A percentile compares a stretch with the other conserved stretches of the same genome.
These are phyloP conservation scores for Cephalopachus bancanus DNA, from an alignment of 2,797 vertebrate species.

Conservation along the genomic window DNA sequence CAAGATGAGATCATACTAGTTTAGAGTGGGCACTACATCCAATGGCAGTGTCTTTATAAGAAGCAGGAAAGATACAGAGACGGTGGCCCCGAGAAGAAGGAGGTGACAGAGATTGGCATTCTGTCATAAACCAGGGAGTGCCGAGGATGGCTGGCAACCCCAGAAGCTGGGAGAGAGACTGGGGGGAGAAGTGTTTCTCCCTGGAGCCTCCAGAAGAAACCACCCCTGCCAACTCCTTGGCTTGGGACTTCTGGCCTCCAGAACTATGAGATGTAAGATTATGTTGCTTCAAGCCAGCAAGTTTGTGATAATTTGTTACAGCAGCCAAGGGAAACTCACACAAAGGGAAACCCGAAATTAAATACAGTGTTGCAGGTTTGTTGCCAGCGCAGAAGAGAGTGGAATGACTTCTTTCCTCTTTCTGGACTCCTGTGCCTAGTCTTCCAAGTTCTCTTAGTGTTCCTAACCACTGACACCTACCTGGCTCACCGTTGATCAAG, in stretches of 20 bases:
- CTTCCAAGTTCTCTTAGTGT: not conserved
- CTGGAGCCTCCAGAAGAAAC: not conserved
- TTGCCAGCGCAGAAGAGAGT: not conserved
- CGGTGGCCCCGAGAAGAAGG: not conserved
- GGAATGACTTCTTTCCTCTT: not conserved
- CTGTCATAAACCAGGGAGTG: not conserved
- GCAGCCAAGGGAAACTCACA: not conserved
- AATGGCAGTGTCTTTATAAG: not conserved
- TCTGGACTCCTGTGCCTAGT: not conserved
- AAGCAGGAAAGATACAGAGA: not conserved
- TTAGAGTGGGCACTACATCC: constrained; percentile 31
- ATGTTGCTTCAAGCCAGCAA: not conserved
- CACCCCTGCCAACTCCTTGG: not conserved
- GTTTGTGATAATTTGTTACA: not conserved
- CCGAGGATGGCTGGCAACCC: not conserved
- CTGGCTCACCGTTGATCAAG: constrained; percentile 24
- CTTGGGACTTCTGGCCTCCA: not conserved
- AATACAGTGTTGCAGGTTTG: not conserved
- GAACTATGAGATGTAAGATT: not conserved
- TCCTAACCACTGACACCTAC: not conserved
- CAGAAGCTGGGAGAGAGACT: not conserved
- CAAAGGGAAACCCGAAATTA: constrained; percentile 7
- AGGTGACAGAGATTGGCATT: not conserved
- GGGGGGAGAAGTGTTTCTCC: not conserved
- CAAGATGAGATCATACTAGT: not conserved